Percentiles rank a stretch among this genome's conserved stretches.
Evolutionary conservation across 2,797 vertebrate species (phyloP).

Genomic region (Micropoecilia bifurca): DNA sequence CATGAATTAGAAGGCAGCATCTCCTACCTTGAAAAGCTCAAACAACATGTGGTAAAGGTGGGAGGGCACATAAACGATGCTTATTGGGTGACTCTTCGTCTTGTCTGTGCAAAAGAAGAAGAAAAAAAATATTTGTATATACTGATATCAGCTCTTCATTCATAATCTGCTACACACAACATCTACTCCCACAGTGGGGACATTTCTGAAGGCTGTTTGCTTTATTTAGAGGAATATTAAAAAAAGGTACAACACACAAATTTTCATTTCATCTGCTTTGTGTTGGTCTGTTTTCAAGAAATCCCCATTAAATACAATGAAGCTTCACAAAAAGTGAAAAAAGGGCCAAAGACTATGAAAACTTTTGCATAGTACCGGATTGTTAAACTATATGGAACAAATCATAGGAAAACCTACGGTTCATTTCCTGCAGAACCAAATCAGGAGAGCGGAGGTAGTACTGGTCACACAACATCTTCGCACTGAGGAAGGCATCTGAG

Average conservation of each 20-base stretch:
- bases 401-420: slow-evolving; percentile 78
- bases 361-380: neutral
- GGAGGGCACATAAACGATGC: slow-evolving; percentile 93
- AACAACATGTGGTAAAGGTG: slow-evolving; percentile 98
- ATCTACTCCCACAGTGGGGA: neutral
- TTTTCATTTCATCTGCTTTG: neutral
- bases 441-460: slow-evolving; percentile 92
- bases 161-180: neutral
- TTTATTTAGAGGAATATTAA: neutral
- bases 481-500: slow-evolving; percentile 91
- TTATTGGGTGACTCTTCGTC: slow-evolving; percentile 78
- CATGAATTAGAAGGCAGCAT: neutral
- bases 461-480: slow-evolving; percentile 94
- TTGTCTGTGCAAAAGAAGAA: slow-evolving; percentile 72
- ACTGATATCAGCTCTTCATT: neutral
- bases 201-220: no score
- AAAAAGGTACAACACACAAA: neutral
- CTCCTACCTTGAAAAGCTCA: slow-evolving; percentile 93
- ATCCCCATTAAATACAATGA: neutral
- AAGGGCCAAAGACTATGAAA: neutral
- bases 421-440: slow-evolving; percentile 87
- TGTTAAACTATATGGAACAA: slow-evolving; percentile 1
- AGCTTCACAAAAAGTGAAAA: neutral
- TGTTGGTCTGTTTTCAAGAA: neutral
- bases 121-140: neutral